phyloP scores from a whole-genome alignment of 2,797 vertebrate genomes.

The Neoniphon sammara region DNA sequence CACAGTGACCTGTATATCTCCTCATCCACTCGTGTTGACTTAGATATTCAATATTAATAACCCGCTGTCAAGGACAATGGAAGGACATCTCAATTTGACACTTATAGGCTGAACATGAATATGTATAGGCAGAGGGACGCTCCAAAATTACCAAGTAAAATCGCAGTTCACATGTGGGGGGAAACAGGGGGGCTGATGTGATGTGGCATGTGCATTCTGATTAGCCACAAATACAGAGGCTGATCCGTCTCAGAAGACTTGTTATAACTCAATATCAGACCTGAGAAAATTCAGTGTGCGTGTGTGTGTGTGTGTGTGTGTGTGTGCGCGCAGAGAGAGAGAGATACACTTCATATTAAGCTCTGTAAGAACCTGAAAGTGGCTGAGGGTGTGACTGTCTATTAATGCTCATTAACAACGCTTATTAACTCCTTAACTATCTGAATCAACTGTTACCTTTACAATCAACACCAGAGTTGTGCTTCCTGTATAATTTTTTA shows the following conservation, averaged over 20 bases:
- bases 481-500: too few relatives aligned
- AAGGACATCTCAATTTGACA: slow-evolving; percentile 81
- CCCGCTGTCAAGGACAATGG: slow-evolving; percentile 79
- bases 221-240: slow-evolving; percentile 63
- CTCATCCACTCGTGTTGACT: slow-evolving; percentile 71
- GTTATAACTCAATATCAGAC: slow-evolving; percentile 62
- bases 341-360: not conserved
- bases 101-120: slow-evolving; percentile 78
- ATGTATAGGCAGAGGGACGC: slow-evolving; percentile 73
- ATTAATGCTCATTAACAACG: slow-evolving; percentile 13
- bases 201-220: slow-evolving; percentile 75
- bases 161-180: slow-evolving; percentile 57
- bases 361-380: not conserved
- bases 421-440: slow-evolving; percentile 35
- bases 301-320: slow-evolving; percentile 1
- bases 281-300: slow-evolving; percentile 46
- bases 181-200: slow-evolving; percentile 70
- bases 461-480: not conserved
- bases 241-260: slow-evolving; percentile 73
- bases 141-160: slow-evolving; percentile 82
- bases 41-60: slow-evolving; percentile 82
- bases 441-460: not conserved
- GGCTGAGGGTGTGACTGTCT: slow-evolving; percentile 3
- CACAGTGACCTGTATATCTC: slow-evolving; percentile 61
- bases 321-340: not conserved